Evolutionary conservation across 2,888 invertebrate genomes (phyloP), one percentile per base, ranked within the genome.

Genomic region (Hyppa rectilinea): DNA sequence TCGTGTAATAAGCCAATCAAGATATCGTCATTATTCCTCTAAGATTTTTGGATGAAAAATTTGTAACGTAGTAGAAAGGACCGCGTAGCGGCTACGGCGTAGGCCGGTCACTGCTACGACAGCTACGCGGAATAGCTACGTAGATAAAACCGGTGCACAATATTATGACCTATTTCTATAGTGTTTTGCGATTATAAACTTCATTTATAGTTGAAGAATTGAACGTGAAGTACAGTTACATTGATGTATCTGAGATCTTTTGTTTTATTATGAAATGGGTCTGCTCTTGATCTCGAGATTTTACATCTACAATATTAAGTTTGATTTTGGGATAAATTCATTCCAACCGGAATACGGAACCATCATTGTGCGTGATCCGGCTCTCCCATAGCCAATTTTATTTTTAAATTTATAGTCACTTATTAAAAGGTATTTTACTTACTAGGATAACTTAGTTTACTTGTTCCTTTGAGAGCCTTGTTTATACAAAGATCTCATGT

Each of bases 401-500:
- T 36, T 36, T 12, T 36, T 36, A 12, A 36, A 36, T 36, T 36
- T 36, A 36, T 36, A 36, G 58, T 29, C 17, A 4, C 10, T 10
- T 23, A 9, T 23, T 52, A 9, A 29, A 36, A 26, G 31, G 34
- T 4, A n/a, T 3, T 43, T 45, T 23, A 12, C 50, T 4, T 49
- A 7, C 14, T 31, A 62, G 2, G 20, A 50, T 23, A 71, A 40
- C 17, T 38, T 9, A 43, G 23, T 47, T 64, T 34, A 14, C 23
- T 52, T 49, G n/a, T 23, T 36, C 40, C 29, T 63, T 45, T 9
- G 36, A n/a, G 14, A 31, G 26, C n/a, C 65, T 74, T 71, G 38
- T 75, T 53, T n/a, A 64, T 53, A 53, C 53, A 74, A 75, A 75
- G 31, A 38, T 53, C 38, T 40, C 45, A 74, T 64, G 38, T 74